Percentiles rank a stretch among this genome's conserved stretches.
phyloP scores from a whole-genome alignment of 2,888 invertebrate species.

The Ennomos quercinarius region DNA sequence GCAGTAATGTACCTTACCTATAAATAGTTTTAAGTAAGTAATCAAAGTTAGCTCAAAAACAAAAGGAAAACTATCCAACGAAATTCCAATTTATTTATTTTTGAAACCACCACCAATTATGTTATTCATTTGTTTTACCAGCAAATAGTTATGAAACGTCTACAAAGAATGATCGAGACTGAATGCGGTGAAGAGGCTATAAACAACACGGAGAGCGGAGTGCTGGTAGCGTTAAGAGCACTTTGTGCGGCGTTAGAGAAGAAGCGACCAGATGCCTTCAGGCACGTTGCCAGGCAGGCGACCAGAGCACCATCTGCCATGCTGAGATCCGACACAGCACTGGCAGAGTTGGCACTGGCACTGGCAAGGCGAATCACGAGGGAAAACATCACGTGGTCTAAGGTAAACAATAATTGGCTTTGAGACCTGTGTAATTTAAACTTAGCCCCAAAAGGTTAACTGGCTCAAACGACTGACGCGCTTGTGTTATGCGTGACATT shows the following conservation, averaged over 20 bases:
- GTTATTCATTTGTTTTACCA: constrained; percentile 42
- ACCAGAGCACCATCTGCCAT: constrained; percentile 86
- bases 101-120: neutral
- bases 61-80: too few relatives aligned
- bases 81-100: too few relatives aligned
- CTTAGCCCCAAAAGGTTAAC: too few relatives aligned
- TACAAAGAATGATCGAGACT: constrained; percentile 80
- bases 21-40: too few relatives aligned
- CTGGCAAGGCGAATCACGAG: constrained; percentile 90
- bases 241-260: constrained; percentile 91
- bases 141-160: constrained; percentile 78
- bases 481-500: too few relatives aligned
- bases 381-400: constrained; percentile 92
- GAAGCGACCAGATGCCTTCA: constrained; percentile 90
- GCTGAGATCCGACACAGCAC: constrained; percentile 86
- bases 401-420: constrained; percentile 71
- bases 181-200: constrained; percentile 83
- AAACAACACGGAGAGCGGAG: constrained; percentile 76
- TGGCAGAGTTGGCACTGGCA: constrained; percentile 87
- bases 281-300: constrained; percentile 90
- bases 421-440: too few relatives aligned
- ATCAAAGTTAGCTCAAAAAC: too few relatives aligned
- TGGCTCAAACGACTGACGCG: too few relatives aligned
- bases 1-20: too few relatives aligned
- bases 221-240: constrained; percentile 73